Evolutionary conservation across 2,888 invertebrate species (phyloP).

Genomic region (Crematogaster levior): DNA sequence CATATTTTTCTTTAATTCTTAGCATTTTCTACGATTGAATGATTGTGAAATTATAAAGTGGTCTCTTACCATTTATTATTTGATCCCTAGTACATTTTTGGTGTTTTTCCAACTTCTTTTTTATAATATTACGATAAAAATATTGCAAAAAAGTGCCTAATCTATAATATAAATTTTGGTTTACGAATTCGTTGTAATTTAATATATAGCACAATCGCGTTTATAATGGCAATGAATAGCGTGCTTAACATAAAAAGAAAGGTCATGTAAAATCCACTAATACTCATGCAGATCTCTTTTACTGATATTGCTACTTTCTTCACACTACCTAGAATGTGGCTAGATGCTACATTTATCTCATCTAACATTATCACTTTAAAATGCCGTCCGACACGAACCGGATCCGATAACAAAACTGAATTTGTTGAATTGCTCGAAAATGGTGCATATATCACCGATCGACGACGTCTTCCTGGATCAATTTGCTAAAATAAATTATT

Average conservation of each 20-base stretch:
- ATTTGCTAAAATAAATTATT: constrained; percentile 82
- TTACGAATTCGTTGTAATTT: constrained; percentile 84
- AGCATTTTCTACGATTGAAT: constrained; percentile 1
- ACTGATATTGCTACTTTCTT: constrained; percentile 68
- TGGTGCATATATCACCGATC: constrained; percentile 77
- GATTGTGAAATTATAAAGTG: constrained; percentile 20
- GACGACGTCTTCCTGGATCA: constrained; percentile 86
- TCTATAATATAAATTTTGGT: constrained; percentile 71
- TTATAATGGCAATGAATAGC: constrained; percentile 87
- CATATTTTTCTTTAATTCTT: not conserved
- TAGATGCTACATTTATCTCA: constrained; percentile 86
- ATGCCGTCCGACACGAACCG: constrained; percentile 89
- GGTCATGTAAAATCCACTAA: constrained; percentile 88
- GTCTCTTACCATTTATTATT: constrained; percentile 36
- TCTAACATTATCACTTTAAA: constrained; percentile 90
- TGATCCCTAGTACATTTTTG: constrained; percentile 45
- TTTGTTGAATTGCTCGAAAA: constrained; percentile 82
- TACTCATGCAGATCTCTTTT: constrained; percentile 88
- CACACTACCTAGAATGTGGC: constrained; percentile 76
- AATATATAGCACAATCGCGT: constrained; percentile 87
- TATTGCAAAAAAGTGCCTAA: not conserved
- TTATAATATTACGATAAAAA: not conserved
- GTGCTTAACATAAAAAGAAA: constrained; percentile 88
- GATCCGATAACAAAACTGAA: constrained; percentile 87
- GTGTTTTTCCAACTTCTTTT: not conserved